phyloP scores from a whole-genome alignment of 1,140 invertebrate genomes.

The Anastrepha obliqua region DNA sequence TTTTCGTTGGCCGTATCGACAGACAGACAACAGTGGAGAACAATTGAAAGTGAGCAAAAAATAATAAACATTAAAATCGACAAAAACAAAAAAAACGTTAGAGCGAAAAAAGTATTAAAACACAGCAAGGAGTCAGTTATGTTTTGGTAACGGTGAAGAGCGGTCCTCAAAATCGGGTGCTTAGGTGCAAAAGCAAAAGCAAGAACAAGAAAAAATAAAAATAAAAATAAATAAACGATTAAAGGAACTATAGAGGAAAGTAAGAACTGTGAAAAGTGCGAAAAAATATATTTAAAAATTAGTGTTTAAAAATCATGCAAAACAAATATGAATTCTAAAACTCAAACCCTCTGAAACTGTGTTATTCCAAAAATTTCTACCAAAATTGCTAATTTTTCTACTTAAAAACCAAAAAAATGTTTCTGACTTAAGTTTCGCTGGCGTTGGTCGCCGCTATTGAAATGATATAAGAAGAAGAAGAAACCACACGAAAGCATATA shows the following conservation, averaged over 20 bases:
- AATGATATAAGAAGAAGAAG: not conserved
- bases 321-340: not conserved
- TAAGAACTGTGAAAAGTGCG: not conserved
- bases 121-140: not conserved
- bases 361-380: not conserved
- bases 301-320: not conserved
- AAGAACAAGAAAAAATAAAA: not conserved
- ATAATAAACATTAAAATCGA: too few species aligned
- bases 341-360: not conserved
- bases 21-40: not conserved
- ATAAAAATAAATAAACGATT: not conserved
- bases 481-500: not conserved
- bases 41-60: conserved; percentile 16
- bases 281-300: not conserved
- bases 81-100: not conserved
- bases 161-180: not conserved
- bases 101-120: not conserved
- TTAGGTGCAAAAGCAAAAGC: not conserved
- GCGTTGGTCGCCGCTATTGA: conserved; percentile 6
- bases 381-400: not conserved
- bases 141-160: not conserved
- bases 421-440: conserved; percentile 43
- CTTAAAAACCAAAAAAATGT: not conserved
- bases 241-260: not conserved
- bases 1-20: not conserved